Evolutionary conservation across 2,888 invertebrate genomes (phyloP).

Genomic region (Thyatira batis): DNA sequence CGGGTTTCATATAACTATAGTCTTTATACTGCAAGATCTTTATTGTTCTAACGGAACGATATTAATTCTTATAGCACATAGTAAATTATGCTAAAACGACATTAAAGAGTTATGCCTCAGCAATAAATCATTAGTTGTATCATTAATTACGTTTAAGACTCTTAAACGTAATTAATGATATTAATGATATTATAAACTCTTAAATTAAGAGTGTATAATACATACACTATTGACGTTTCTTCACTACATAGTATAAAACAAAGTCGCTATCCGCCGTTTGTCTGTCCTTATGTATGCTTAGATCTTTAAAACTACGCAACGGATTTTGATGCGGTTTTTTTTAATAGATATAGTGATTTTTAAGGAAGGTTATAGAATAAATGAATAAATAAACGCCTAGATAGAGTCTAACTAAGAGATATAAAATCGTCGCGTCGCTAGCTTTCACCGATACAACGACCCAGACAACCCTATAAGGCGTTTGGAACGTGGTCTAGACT

Average conservation of each 20-base stretch:
- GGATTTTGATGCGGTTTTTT: conserved; percentile 3
- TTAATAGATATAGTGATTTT: too few relatives aligned
- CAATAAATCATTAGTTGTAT: too few relatives aligned
- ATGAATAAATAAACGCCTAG: too few relatives aligned
- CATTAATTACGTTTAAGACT: too few relatives aligned
- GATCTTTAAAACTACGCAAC: not conserved
- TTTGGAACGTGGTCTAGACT: not conserved
- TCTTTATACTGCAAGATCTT: not conserved
- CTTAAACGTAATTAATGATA: too few relatives aligned
- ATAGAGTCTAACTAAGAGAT: not conserved
- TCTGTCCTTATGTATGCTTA: too few relatives aligned
- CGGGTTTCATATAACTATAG: not conserved
- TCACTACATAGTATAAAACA: too few relatives aligned
- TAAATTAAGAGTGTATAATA: too few relatives aligned
- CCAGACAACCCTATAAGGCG: not conserved
- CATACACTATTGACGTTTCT: too few relatives aligned
- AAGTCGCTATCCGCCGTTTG: too few relatives aligned
- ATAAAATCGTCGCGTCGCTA: not conserved
- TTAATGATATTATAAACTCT: too few relatives aligned
- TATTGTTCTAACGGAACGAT: not conserved
- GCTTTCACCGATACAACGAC: not conserved
- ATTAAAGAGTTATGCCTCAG: not conserved
- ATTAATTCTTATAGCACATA: not conserved
- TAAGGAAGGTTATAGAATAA: too few relatives aligned
- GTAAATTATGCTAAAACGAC: not conserved